Base-by-base conservation (phyloP, 2,888 invertebrate species). In the Ophion ventricosus region DNA sequence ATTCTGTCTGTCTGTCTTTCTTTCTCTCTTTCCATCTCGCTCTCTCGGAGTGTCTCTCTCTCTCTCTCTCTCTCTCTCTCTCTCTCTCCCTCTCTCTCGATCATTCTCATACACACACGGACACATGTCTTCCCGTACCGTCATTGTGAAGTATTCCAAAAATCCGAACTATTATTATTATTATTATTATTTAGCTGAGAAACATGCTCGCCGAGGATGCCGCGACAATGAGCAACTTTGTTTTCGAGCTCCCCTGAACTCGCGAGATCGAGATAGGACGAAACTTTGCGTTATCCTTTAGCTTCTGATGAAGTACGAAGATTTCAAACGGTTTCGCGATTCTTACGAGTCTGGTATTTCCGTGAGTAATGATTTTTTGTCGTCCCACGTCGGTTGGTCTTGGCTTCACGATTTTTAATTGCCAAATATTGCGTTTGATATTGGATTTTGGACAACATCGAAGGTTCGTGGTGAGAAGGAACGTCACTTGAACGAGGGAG, bases 151-250 rank as follows among this genome's bases (percentile, higher is more conserved):
- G 89, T 90, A 91, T 90, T 91, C 89, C 89, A 90, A 91, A 90
- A 90, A 90, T 90, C 85, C 87, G 85, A 87, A 87, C 89, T 90
- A 89, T 91, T 91, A 87, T 90, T 90, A 90, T 90, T 90, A 90
- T 90, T 90, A 90, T 90, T 90, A 91, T 90, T 89, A 88, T 88
- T 89, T 88, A 87, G 54, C 83, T 67, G 73, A 25, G 66, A 73
- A 73, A 80, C 49, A 80, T 66, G 35, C 73, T 73, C 73, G 66
- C 66, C 67, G 75, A 66, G 70, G 23, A 66, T 72, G 79, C 61
- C 79, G 85, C 86, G 83, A 87, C 86, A 87, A 87, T 86, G 86
- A 86, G 82, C 78, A 80, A 86, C 87, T 86, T 87, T 87, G 87
- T 87, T n/a, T n/a, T 87, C 86, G 74, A 74, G 67, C 66, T 35